phyloP scores from a whole-genome alignment of 2,888 invertebrate genomes.

The Tortrix viridana region DNA sequence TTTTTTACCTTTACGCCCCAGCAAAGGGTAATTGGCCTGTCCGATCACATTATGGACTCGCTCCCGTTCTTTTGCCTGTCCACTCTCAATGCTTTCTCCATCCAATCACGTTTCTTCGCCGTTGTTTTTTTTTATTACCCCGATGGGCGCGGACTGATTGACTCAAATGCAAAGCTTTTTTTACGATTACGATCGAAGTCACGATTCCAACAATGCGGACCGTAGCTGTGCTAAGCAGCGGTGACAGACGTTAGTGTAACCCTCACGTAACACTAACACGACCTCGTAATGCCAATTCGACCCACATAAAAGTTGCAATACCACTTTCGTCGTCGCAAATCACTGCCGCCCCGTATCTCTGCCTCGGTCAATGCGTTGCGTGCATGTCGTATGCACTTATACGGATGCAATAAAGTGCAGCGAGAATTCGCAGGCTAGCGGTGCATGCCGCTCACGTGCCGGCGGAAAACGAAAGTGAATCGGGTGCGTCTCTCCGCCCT shows the following conservation, averaged over 20 bases:
- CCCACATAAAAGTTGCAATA: conserved; percentile 82
- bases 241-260: conserved; percentile 32
- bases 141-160: conserved; percentile 12
- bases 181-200: conserved; percentile 28
- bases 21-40: conserved; percentile 13
- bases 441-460: conserved; percentile 78
- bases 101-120: conserved; percentile 18
- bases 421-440: conserved; percentile 78
- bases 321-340: conserved; percentile 84
- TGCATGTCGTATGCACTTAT: conserved; percentile 81
- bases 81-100: neutral
- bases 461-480: conserved; percentile 79
- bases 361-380: conserved; percentile 82
- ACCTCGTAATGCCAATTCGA: conserved; percentile 69
- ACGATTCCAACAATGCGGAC: conserved; percentile 22
- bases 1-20: conserved; percentile 47
- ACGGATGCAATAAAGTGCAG: conserved; percentile 80
- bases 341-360: conserved; percentile 77
- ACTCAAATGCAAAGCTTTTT: conserved; percentile 7
- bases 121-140: conserved; percentile 15
- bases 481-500: conserved; percentile 76
- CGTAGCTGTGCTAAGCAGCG: conserved; percentile 27
- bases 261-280: conserved; percentile 75
- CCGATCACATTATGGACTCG: conserved; percentile 11
- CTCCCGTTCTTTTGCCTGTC: conserved; percentile 22